Conservation (phyloP, 2,888 invertebrate genomes). For the Cancer borealis region DNA sequence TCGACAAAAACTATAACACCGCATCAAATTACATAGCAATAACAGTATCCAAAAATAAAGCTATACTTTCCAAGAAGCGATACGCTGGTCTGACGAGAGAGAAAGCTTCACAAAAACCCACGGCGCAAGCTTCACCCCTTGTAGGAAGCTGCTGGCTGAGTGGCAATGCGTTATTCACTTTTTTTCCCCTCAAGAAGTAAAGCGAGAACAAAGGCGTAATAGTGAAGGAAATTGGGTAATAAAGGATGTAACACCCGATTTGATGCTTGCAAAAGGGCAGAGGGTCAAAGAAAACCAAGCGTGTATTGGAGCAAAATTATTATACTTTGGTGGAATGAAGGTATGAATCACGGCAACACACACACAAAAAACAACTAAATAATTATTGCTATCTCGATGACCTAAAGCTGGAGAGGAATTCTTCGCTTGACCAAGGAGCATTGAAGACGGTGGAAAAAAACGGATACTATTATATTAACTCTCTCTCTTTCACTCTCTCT, state of each 20-base stretch:
- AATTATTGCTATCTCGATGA: neutral
- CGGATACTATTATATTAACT: neutral
- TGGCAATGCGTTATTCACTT: constrained; percentile 10
- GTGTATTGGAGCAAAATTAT: neutral
- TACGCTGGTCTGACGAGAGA: neutral
- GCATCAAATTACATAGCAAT: neutral
- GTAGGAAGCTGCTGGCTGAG: constrained; percentile 14
- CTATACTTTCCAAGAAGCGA: neutral
- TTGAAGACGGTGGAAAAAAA: neutral
- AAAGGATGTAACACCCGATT: neutral
- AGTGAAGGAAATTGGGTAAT: constrained; percentile 44
- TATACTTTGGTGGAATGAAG: neutral
- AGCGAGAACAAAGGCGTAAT: constrained; percentile 13
- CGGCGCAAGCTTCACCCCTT: neutral
- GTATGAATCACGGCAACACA: neutral
- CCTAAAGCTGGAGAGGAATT: neutral
- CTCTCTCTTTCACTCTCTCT: neutral
- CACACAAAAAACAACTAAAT: no score
- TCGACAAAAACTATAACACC: neutral
- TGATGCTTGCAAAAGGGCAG: neutral
- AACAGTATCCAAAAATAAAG: neutral
- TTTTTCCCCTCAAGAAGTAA: neutral
- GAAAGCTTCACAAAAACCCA: neutral
- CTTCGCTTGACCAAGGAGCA: neutral
- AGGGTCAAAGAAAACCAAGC: constrained; percentile 13